A percentile compares a stretch with the other conserved stretches of the same genome.
Evolutionary conservation across 2,113 vertebrate species (phyloP).

Genomic region (Salvelinus fontinalis): DNA sequence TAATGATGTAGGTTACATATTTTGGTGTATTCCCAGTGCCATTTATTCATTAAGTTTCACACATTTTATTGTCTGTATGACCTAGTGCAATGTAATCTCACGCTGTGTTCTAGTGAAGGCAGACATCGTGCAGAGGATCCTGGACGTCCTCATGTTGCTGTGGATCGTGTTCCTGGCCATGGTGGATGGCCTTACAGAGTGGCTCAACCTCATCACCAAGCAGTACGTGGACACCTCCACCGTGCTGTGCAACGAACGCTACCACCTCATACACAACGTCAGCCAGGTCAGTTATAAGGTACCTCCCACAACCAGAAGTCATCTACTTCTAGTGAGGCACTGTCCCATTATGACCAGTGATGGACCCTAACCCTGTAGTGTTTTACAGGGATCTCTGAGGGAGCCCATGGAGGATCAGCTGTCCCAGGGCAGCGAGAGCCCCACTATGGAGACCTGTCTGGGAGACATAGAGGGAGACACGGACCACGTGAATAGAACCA

Average conservation of each 20-base stretch:
- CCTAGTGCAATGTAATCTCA: neutral
- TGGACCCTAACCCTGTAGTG: neutral
- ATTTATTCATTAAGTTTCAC: neutral
- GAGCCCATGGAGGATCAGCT: constrained; percentile 65
- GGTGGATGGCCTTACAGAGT: constrained; percentile 86
- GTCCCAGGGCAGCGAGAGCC: constrained; percentile 52
- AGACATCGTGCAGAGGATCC: constrained; percentile 81
- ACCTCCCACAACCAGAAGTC: neutral
- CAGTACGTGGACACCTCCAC: constrained; percentile 85
- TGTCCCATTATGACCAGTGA: neutral
- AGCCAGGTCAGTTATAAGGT: constrained; percentile 66
- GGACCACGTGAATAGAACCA: constrained; percentile 38
- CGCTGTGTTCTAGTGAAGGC: constrained; percentile 63
- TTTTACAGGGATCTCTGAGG: neutral
- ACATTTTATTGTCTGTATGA: neutral
- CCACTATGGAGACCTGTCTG: constrained; percentile 63
- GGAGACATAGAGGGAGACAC: constrained; percentile 51
- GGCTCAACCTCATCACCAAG: constrained; percentile 82
- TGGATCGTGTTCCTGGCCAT: constrained; percentile 86
- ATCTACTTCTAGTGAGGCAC: neutral
- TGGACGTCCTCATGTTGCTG: constrained; percentile 82
- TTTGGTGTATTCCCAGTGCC: neutral
- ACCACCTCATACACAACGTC: constrained; percentile 78
- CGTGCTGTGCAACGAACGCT: constrained; percentile 84
- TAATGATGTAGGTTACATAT: neutral